These are phyloP conservation scores for Tachyglossus aculeatus DNA, from an alignment of 2,797 vertebrate species.

Conservation along the genomic window DNA sequence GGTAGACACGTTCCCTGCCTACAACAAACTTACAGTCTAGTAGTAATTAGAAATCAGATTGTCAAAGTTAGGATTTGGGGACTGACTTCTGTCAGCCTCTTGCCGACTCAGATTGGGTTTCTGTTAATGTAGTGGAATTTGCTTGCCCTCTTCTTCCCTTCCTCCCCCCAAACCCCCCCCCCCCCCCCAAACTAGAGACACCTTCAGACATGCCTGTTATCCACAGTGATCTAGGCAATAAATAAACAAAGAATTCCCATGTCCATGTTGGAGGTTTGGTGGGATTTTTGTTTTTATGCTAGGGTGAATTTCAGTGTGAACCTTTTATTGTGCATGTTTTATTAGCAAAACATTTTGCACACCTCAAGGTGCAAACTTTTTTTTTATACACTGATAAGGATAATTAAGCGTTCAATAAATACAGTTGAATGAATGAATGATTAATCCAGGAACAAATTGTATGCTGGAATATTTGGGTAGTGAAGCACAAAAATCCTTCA, in stretches of 20 bases:
- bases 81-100: constrained; percentile 65
- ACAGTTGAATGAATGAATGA: too few relatives aligned
- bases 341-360: constrained; percentile 47
- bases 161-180: too few relatives aligned
- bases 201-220: constrained; percentile 58
- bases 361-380: constrained; percentile 20
- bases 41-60: constrained; percentile 72
- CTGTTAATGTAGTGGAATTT: constrained; percentile 55
- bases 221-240: constrained; percentile 27
- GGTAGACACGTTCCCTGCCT: too few relatives aligned
- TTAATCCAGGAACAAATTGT: constrained; percentile 69
- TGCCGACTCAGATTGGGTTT: constrained; percentile 67
- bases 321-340: constrained; percentile 33
- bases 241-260: constrained; percentile 46
- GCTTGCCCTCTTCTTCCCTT: too few relatives aligned
- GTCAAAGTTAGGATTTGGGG: constrained; percentile 68
- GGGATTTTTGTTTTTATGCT: too few relatives aligned
- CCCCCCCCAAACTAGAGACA: constrained; percentile 60
- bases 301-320: constrained; percentile 3
- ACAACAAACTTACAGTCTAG: too few relatives aligned
- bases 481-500: constrained; percentile 64
- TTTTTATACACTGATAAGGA: constrained; percentile 11
- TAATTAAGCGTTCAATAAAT: too few relatives aligned
- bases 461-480: constrained; percentile 65
- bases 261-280: too few relatives aligned